These are phyloP conservation scores for Peromyscus californicus DNA, from an alignment of 2,113 vertebrate genomes.

Conservation along the genomic window DNA sequence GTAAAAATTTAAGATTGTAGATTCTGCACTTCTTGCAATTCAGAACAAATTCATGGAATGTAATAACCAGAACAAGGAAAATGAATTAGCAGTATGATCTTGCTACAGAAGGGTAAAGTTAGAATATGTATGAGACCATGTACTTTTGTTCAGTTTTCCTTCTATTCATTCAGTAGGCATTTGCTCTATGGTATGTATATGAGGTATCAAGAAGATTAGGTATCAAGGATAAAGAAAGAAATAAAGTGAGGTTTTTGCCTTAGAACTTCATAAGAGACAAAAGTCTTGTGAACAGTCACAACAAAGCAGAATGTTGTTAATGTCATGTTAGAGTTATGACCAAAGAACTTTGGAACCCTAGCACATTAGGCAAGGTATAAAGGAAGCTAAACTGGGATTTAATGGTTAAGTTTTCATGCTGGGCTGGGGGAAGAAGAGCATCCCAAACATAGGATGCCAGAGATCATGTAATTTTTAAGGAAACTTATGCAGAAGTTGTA, in stretches of 20 bases:
- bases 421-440: background rate
- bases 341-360: constrained; percentile 6
- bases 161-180: background rate
- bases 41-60: background rate
- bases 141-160: background rate
- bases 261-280: background rate
- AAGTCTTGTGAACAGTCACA: background rate
- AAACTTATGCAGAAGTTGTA: background rate
- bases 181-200: background rate
- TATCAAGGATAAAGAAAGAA: background rate
- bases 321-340: background rate
- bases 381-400: constrained; percentile 29
- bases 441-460: background rate
- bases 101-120: constrained; percentile 22
- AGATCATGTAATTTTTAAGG: background rate
- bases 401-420: constrained; percentile 7
- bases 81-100: constrained; percentile 11
- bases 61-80: background rate
- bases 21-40: constrained; percentile 5
- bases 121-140: background rate
- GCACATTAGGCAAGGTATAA: background rate
- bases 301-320: background rate
- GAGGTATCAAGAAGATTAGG: background rate
- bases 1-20: background rate
- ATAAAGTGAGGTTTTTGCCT: background rate